Base-by-base conservation (phyloP, 2,888 invertebrate genomes). In the Harpagoxenus sublaevis region DNA sequence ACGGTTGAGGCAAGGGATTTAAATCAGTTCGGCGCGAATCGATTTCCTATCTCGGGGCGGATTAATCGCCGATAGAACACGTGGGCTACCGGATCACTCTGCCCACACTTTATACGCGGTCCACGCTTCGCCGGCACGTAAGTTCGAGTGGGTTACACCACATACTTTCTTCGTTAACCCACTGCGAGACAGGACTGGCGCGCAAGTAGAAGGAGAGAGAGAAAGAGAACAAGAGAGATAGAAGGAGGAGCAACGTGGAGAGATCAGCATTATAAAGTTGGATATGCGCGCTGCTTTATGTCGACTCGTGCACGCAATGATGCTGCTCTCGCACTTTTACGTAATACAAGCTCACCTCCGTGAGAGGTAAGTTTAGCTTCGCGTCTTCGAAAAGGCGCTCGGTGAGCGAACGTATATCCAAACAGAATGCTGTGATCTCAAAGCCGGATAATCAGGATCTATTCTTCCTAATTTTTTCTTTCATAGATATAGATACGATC, bases 401-500 rank as follows among this genome's bases (percentile, higher is more conserved):
- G 86, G 83, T 89, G 84, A 75, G 63, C 84, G 83, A 82, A 85
- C 45, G 55, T 5, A n/a, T 31, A 39, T 53, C 23, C 9, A 6
- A 77, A 53, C 85, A 83, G 83, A 88, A 84, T 86, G 87, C 15
- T 39, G 62, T 9, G 77, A 87, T 87, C 81, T 84, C 18, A 31
- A 48, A 68, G 18, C 10, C 51, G 77, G 78, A 89, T 84, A 86
- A 82, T 84, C 85, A 78, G 84, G 77, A 86, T 87, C 83, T 83
- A 87, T 88, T 86, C 79, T 84, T 77, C 79, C 23, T 35, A 15
- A 15, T 39, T 39, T 60, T 55, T 62, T 6, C 4, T 9, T n/a
- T 9, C 15, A 2, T 3, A 57, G 35, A 79, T 35, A 2, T 3
- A 57, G 35, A 79, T 35, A 45, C 31, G 57, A 55, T 60, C 35